Conservation (phyloP, 2,797 vertebrate genomes). For the Pantherophis alleghaniensis region DNA sequence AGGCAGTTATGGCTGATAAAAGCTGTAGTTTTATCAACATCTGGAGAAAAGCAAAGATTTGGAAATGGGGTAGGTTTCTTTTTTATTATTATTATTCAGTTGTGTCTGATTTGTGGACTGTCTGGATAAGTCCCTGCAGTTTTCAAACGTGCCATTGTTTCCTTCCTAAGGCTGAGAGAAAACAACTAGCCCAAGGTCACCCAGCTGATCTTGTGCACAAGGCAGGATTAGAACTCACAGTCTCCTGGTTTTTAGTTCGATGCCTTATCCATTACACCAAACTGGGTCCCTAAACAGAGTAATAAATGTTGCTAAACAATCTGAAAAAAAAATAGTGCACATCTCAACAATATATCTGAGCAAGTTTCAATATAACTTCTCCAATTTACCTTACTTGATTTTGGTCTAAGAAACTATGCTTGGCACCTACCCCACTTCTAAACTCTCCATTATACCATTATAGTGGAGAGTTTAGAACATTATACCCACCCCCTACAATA, state of each 20-base stretch:
- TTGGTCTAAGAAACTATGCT: not conserved
- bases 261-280: too few species aligned
- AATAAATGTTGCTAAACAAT: not conserved
- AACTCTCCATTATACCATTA: not conserved
- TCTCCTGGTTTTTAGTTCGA: too few species aligned
- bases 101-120: not conserved
- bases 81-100: not conserved
- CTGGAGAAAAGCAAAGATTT: conserved; percentile 4
- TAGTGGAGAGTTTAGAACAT: too few species aligned
- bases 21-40: not conserved
- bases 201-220: too few species aligned
- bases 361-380: not conserved
- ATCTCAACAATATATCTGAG: not conserved
- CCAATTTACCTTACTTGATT: not conserved
- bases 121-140: not conserved
- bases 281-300: not conserved
- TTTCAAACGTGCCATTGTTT: not conserved
- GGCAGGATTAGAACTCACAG: too few species aligned
- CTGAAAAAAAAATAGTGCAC: not conserved
- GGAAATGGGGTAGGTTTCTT: not conserved
- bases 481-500: not conserved
- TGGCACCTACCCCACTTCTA: not conserved
- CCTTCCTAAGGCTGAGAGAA: not conserved
- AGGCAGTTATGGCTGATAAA: not conserved
- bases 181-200: not conserved